Percentiles rank a stretch among this genome's conserved stretches.
These are phyloP conservation scores for Schizotus pectinicornis DNA, from an alignment of 2,888 invertebrate genomes.

Conservation along the genomic window DNA sequence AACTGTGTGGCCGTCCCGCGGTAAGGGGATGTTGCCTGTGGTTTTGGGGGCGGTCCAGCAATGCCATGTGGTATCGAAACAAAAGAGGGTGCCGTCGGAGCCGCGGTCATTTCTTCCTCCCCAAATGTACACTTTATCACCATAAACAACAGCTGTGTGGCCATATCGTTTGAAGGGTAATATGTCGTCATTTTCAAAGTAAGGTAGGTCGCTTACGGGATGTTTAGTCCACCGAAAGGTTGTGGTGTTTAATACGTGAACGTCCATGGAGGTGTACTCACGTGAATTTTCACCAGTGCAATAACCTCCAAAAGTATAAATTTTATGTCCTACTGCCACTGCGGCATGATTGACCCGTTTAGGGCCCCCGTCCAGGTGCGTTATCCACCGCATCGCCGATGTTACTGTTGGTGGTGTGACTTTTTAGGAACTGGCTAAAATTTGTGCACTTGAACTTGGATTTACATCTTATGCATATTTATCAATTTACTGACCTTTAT, in stretches of 20 bases:
- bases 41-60: slow-evolving; percentile 73
- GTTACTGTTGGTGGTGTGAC: background rate
- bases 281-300: slow-evolving; percentile 84
- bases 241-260: slow-evolving; percentile 82
- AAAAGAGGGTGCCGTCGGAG: slow-evolving; percentile 80
- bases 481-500: too few species aligned
- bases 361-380: slow-evolving; percentile 88
- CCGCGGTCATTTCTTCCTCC: slow-evolving; percentile 89
- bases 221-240: slow-evolving; percentile 68
- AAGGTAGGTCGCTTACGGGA: slow-evolving; percentile 61
- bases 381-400: slow-evolving; percentile 79
- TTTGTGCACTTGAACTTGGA: slow-evolving; percentile 5
- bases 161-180: slow-evolving; percentile 88
- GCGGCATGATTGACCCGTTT: slow-evolving; percentile 92
- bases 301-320: slow-evolving; percentile 93
- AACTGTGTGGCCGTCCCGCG: slow-evolving; percentile 91
- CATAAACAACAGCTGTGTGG: slow-evolving; percentile 85
- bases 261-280: slow-evolving; percentile 80
- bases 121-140: slow-evolving; percentile 84
- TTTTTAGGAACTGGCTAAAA: slow-evolving; percentile 12
- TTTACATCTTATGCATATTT: too few species aligned
- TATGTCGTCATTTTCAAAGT: slow-evolving; percentile 58
- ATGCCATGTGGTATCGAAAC: slow-evolving; percentile 76
- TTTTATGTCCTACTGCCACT: slow-evolving; percentile 76
- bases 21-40: slow-evolving; percentile 75